Evolutionary conservation across 1,140 invertebrate genomes (phyloP), one percentile per base, ranked within the genome.

Genomic region (Diabrotica undecimpunctata): DNA sequence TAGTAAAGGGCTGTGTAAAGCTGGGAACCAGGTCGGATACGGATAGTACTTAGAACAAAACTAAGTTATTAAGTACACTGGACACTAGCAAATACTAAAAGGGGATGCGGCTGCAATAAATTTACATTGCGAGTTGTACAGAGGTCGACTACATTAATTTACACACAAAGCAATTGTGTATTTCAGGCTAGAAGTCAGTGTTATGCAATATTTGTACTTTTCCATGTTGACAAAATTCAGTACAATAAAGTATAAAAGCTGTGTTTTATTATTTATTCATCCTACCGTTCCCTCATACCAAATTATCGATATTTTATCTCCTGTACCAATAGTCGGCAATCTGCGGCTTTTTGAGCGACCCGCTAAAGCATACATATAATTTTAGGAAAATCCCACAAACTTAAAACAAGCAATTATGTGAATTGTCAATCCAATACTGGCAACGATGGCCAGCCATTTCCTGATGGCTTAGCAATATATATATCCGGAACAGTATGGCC

Each of bases 201-300:
- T 77, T 77, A 77, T 79, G 77, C 78, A 79, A 79, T 79, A 79
- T 79, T 79, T 79, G 78, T 79, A 79, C 78, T 79, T 79, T 79
- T 79, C 78, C 78, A 79, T 79, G 77, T 79, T 78, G 78, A 79
- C 75, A 78, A 74, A 77, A 78, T 74, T 79, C 77, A 77, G 77
- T 78, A 79, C 74, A 79, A 79, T 79, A 79, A 79, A 79, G 71
- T 74, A 78, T 78, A 71, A 78, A 76, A 78, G 69, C 72, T 72
- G 41, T 46, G n/a, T 46, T 8, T 46, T 46, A 46, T 8, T 46
- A 71, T 8, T 46, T 6, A 10, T 46, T 46, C 6, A 2, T 25
- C 25, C 25, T 4, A 25, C 25, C 1, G 4, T 25, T 25, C 25
- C 25, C 25, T 25, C 25, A 25, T 25, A 25, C 25, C 25, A 25